phyloP scores from a whole-genome alignment of 2,797 vertebrate genomes.

The Acanthurus leucopareius region DNA sequence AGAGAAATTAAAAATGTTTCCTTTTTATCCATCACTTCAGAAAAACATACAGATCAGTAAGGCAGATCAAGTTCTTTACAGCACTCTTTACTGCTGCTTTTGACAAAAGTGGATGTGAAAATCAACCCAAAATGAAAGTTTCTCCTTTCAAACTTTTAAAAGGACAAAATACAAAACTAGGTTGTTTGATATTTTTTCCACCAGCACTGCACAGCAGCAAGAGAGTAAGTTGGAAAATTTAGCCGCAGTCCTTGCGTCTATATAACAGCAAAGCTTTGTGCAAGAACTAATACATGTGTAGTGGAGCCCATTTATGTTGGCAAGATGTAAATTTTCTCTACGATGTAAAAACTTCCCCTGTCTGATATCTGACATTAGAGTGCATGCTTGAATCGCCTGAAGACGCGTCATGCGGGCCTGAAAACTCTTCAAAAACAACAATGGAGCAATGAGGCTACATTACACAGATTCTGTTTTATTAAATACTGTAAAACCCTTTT shows the following conservation, averaged over 20 bases:
- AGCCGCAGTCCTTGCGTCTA: background rate
- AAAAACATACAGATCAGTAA: too few species aligned
- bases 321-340: background rate
- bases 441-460: background rate
- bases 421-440: constrained; percentile 18
- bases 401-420: background rate
- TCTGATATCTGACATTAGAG: background rate
- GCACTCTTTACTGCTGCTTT: too few species aligned
- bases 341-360: background rate
- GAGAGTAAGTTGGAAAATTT: background rate
- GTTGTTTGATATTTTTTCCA: background rate
- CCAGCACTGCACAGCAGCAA: too few species aligned
- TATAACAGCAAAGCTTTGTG: background rate
- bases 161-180: too few species aligned
- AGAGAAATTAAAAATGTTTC: too few species aligned
- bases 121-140: too few species aligned
- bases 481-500: background rate
- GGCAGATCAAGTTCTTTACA: too few species aligned
- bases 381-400: background rate
- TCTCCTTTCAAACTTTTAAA: too few species aligned
- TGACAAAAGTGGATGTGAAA: too few species aligned
- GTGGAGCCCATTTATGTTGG: background rate
- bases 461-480: background rate
- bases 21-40: too few species aligned
- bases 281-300: background rate